Evolutionary conservation across 2,888 invertebrate species (phyloP).

Genomic region (Phyllotreta cruciferae): DNA sequence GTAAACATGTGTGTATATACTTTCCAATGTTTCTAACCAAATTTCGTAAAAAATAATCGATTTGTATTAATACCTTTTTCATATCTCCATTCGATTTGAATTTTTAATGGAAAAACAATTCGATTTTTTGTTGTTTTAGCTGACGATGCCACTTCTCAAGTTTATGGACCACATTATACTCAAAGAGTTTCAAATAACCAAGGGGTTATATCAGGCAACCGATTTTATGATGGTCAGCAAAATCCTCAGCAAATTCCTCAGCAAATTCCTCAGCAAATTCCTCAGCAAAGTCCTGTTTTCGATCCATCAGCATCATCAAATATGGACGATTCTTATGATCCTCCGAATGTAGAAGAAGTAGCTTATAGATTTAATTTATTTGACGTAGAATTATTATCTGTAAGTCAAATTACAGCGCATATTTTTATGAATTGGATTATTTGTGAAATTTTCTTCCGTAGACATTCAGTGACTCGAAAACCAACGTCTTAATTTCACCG

Average conservation of each 20-base stretch:
- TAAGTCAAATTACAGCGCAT: slow-evolving; percentile 39
- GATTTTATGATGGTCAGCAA: background rate
- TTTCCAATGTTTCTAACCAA: no score
- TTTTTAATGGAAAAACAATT: background rate
- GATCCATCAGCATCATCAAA: slow-evolving; percentile 14
- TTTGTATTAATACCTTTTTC: no score
- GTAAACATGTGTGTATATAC: no score
- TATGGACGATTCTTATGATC: slow-evolving; percentile 18
- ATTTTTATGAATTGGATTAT: background rate
- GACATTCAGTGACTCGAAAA: slow-evolving; percentile 50
- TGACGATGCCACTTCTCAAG: background rate
- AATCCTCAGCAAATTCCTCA: background rate
- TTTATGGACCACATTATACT: slow-evolving; percentile 1
- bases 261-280: background rate
- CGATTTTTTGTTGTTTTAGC: slow-evolving; percentile 1
- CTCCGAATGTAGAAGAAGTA: slow-evolving; percentile 28
- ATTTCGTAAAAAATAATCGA: no score
- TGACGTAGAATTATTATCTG: slow-evolving; percentile 55
- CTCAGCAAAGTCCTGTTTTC: background rate
- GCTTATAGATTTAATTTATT: slow-evolving; percentile 53
- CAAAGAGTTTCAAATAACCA: slow-evolving; percentile 5
- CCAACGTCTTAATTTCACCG: slow-evolving; percentile 73
- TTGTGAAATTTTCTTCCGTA: slow-evolving; percentile 32
- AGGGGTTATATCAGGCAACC: background rate
- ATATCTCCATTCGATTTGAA: no score